A percentile compares a stretch with the other conserved stretches of the same genome.
Conservation (phyloP, 2,113 vertebrate species). For the Thinocorus orbignyianus region DNA sequence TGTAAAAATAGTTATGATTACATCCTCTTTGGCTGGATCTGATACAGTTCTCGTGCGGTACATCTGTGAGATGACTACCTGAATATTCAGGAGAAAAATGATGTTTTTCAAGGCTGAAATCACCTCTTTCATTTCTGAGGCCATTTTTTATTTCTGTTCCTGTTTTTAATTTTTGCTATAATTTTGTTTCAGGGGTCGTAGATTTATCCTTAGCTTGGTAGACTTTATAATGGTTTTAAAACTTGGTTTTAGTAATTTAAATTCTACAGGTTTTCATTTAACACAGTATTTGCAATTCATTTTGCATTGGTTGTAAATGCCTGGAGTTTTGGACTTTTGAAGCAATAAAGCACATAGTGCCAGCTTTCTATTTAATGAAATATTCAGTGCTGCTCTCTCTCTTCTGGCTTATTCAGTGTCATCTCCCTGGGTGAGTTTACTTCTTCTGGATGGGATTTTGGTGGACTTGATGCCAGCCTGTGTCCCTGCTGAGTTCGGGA, state of each 20-base stretch:
- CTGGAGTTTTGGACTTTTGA: not conserved
- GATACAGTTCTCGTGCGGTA: not conserved
- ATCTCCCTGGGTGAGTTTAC: not conserved
- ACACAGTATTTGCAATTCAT: not conserved
- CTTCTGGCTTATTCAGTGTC: not conserved
- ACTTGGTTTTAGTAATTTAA: not conserved
- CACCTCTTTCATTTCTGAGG: not conserved
- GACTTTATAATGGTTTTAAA: not conserved
- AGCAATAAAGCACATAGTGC: not conserved
- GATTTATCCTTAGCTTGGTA: not conserved
- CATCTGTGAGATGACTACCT: not conserved
- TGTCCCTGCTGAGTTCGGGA: not conserved
- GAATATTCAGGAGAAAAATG: not conserved
- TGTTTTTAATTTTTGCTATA: not conserved
- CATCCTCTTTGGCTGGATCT: not conserved
- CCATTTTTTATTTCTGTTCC: fast-evolving
- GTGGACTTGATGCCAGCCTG: not conserved
- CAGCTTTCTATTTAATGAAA: not conserved
- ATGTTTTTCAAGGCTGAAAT: not conserved
- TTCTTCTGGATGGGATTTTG: not conserved
- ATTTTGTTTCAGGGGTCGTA: not conserved
- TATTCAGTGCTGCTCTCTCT: not conserved
- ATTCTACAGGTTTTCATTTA: not conserved
- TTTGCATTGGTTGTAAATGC: not conserved
- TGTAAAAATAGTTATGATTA: not conserved